These are phyloP conservation scores for Hippocampus mohnikei DNA, from an alignment of 2,113 vertebrate genomes.

Conservation along the genomic window DNA sequence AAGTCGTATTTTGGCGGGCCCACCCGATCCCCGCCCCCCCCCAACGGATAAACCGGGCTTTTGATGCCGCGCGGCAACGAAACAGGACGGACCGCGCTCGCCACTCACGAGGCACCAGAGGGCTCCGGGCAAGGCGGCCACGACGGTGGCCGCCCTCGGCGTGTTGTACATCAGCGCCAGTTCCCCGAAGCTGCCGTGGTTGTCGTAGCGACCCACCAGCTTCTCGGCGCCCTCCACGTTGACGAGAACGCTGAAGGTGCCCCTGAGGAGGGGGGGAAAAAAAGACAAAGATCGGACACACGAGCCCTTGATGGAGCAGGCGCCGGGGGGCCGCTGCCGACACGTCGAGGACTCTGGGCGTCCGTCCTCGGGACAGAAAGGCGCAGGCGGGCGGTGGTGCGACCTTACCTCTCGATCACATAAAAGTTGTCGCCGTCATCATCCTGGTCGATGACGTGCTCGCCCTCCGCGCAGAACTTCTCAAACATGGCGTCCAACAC, in stretches of 20 bases:
- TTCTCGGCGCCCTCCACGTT: constrained; percentile 82
- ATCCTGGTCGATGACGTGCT: constrained; percentile 95
- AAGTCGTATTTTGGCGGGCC: too few species aligned
- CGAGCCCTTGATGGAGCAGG: too few species aligned
- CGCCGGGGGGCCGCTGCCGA: too few species aligned
- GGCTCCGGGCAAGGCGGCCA: constrained; percentile 90
- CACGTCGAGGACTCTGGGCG: too few species aligned
- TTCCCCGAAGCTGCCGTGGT: constrained; percentile 95
- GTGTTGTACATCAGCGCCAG: constrained; percentile 99
- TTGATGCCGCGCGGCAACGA: too few species aligned
- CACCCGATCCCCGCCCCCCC: too few species aligned
- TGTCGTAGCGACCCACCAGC: constrained; percentile 90
- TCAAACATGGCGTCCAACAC: constrained; percentile 98
- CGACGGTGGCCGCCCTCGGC: constrained; percentile 93
- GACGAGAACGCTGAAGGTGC: constrained; percentile 89
- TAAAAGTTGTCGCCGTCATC: constrained; percentile 99
- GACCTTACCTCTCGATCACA: constrained; percentile 87
- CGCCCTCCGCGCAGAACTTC: constrained; percentile 84
- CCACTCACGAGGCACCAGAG: constrained; percentile 96
- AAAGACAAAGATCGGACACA: background rate
- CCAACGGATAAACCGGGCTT: too few species aligned
- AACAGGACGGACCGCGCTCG: too few species aligned
- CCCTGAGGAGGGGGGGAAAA: constrained; percentile 70
- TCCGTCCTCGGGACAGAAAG: too few species aligned
- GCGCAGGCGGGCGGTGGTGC: too few species aligned